Base-by-base conservation (phyloP, 2,797 vertebrate species). In the Okamejei kenojei region DNA sequence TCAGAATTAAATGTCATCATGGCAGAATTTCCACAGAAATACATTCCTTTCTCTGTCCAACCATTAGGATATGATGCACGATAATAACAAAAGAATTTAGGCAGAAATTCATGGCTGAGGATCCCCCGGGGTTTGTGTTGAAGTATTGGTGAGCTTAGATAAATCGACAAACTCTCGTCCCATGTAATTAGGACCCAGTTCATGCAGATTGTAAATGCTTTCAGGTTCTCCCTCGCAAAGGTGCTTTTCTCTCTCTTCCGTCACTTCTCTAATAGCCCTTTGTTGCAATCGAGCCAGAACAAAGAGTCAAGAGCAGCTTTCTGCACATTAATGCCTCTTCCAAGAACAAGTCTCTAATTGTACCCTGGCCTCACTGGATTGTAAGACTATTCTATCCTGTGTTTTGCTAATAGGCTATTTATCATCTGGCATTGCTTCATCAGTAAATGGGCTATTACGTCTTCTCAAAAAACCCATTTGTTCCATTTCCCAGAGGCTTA, bases 381-480 rank as follows among this genome's bases (percentile, higher is more conserved):
- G 84, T 68, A 19, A 63, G 63, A 88, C 84, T 10, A 63, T 63
- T 21, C 35, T 88, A 17, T 68, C n/a, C 84, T 88, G 32, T n/a
- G 63, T 21, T 88, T 35, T 88, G 63, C 63, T 88, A 65, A 88
- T 88, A 35, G 32, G 61, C 84, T 88, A 88, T 88, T 88, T 68
- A 88, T 88, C 84, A 88, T 88, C 61, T 88, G 63, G 29, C 61
- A 68, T 88, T 35, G 84, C 84, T 88, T 88, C 84, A 88, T 88
- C 84, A 68, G 61, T 88, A 88, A 88, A 68, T 88, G 84, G 84
- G 84, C 84, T 88, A 88, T 88, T 88, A 88, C 63, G n/a, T 68
- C 84, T 88, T 63, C 84, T 88, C 84, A 88, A 88, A n/a, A 88
- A 88, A 88, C n/a, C 84, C 63, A 88, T 88, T 88, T 88, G 84